phyloP scores from a whole-genome alignment of 2,113 vertebrate genomes.

The Jacana jacana region DNA sequence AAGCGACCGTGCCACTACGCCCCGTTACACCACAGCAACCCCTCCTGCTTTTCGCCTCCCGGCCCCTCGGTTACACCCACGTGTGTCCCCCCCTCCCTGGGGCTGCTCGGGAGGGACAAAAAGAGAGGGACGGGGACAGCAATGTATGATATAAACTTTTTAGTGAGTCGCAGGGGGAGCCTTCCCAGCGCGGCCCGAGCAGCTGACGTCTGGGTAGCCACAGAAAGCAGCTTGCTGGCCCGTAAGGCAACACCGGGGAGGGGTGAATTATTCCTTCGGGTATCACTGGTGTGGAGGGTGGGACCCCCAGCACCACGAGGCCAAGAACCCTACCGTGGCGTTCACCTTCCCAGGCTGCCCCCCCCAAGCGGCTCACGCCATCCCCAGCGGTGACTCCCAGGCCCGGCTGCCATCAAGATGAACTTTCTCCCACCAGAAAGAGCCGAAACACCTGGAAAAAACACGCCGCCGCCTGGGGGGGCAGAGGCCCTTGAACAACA shows the following conservation, averaged over 20 bases:
- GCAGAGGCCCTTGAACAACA: neutral
- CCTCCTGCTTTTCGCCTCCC: neutral
- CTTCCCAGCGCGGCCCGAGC: neutral
- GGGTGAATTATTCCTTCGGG: neutral
- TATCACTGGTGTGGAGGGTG: neutral
- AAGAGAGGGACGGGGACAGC: neutral
- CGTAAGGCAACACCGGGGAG: neutral
- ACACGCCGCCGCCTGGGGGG: neutral
- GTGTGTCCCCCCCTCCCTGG: neutral
- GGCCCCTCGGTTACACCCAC: rapidly evolving
- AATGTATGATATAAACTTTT: neutral
- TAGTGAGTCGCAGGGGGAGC: neutral
- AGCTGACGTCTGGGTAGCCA: neutral
- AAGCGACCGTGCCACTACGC: neutral
- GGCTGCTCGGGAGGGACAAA: neutral
- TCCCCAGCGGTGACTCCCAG: neutral
- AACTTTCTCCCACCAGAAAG: neutral
- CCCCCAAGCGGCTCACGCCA: neutral
- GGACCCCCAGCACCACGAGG: neutral
- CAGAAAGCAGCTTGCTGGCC: neutral
- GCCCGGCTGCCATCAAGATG: neutral
- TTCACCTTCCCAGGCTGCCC: neutral
- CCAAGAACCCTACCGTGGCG: neutral
- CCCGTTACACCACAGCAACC: neutral
- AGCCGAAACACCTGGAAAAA: neutral